Conservation (phyloP, 37 sponge, comb jelly and placozoan species). For the Spongilla lacustris region DNA sequence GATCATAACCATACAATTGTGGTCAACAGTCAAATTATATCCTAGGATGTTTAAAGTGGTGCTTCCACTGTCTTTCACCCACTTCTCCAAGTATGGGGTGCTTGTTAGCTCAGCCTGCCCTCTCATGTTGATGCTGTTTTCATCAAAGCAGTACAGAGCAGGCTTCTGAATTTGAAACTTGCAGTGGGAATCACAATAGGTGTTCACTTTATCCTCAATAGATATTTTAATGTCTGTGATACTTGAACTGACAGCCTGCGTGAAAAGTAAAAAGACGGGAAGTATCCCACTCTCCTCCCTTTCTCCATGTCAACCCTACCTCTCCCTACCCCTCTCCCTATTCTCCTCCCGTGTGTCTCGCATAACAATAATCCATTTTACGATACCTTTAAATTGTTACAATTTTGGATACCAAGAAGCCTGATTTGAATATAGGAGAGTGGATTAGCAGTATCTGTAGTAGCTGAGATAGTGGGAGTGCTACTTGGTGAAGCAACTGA, state of each 20-base stretch:
- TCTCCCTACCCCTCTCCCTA: not conserved
- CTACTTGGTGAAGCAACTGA: too few species aligned
- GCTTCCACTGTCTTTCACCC: not conserved
- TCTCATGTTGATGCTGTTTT: not conserved
- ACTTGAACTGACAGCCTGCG: not conserved
- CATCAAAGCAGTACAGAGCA: not conserved
- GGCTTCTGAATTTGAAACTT: not conserved
- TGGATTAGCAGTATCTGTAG: not conserved
- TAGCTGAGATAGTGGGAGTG: too few species aligned
- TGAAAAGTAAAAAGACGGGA: not conserved
- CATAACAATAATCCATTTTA: not conserved
- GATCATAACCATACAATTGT: not conserved
- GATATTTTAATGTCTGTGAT: not conserved
- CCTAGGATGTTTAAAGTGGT: not conserved
- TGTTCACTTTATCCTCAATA: not conserved
- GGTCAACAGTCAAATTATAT: not conserved
- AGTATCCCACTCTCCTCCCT: not conserved
- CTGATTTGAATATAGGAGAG: not conserved
- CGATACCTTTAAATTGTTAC: not conserved
- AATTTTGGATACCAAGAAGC: not conserved
- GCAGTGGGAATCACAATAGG: not conserved
- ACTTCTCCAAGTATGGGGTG: not conserved
- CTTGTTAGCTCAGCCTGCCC: not conserved
- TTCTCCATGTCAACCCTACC: not conserved
- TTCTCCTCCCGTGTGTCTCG: not conserved